Evolutionary conservation across 2,888 invertebrate genomes (phyloP).

Genomic region (Lamellibrachia satsuma): DNA sequence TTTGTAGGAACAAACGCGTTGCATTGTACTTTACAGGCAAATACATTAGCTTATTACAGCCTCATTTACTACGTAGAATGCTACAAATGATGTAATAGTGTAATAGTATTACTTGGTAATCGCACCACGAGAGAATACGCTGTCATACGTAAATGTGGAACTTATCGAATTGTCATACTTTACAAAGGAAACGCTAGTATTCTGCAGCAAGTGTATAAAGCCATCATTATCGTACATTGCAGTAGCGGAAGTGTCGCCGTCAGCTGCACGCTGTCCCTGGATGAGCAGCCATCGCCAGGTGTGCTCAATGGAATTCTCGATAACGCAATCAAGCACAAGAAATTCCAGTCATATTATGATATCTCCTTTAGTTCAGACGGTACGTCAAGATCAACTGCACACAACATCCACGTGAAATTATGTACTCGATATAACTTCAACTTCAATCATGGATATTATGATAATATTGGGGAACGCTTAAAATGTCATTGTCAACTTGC

Average conservation of each 20-base stretch:
- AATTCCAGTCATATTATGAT: neutral
- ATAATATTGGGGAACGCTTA: neutral
- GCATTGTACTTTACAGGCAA: neutral
- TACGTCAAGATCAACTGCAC: neutral
- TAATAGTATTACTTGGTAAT: too few species aligned
- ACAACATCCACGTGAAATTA: neutral
- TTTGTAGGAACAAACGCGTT: neutral
- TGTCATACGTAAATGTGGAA: too few species aligned
- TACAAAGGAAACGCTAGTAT: too few species aligned
- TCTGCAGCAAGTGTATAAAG: neutral
- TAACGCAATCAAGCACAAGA: neutral
- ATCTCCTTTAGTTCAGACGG: neutral
- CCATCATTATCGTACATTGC: neutral
- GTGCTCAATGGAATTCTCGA: neutral
- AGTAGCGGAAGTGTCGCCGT: neutral
- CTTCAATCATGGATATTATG: neutral
- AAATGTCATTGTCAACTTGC: neutral
- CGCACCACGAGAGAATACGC: too few species aligned
- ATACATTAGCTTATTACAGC: neutral
- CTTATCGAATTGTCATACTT: too few species aligned
- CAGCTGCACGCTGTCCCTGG: neutral
- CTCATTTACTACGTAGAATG: too few species aligned
- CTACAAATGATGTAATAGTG: too few species aligned
- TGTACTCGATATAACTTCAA: neutral
- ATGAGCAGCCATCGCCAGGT: neutral